phyloP scores from a whole-genome alignment of 1,140 invertebrate species.

The Drosophila nebulosa region DNA sequence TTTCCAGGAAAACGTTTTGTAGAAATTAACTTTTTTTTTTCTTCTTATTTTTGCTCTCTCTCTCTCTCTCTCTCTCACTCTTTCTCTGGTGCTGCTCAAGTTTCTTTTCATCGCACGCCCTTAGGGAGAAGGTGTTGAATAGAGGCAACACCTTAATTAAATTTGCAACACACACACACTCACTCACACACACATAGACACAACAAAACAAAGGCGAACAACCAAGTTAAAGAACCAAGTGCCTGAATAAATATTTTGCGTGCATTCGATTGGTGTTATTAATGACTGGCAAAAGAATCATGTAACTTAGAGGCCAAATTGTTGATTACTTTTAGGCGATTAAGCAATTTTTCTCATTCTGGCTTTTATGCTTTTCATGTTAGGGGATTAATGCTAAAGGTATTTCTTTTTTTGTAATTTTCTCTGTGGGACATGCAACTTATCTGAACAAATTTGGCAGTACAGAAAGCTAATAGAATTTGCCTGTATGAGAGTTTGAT shows the following conservation, averaged over 20 bases:
- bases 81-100: not conserved
- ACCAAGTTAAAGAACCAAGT: not conserved
- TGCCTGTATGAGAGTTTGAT: too few relatives aligned
- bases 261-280: slow-evolving; percentile 50
- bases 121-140: slow-evolving; percentile 64
- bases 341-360: slow-evolving; percentile 53
- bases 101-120: slow-evolving; percentile 41
- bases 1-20: slow-evolving; percentile 50
- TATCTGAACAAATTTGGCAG: slow-evolving; percentile 4
- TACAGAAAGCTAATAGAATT: not conserved
- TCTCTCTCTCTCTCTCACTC: not conserved
- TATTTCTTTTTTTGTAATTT: slow-evolving; percentile 2
- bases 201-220: not conserved
- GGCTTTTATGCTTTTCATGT: not conserved
- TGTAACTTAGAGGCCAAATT: slow-evolving; percentile 42
- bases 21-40: slow-evolving; percentile 61
- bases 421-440: slow-evolving; percentile 9
- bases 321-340: slow-evolving; percentile 66
- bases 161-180: slow-evolving; percentile 51
- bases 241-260: slow-evolving; percentile 41
- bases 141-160: slow-evolving; percentile 73
- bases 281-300: slow-evolving; percentile 23
- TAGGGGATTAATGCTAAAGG: not conserved
- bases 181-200: not conserved
- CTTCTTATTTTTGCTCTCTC: slow-evolving; percentile 14